Percentiles rank a stretch among this genome's conserved stretches.
phyloP scores from a whole-genome alignment of 2,797 vertebrate genomes.

The Danio choprae region DNA sequence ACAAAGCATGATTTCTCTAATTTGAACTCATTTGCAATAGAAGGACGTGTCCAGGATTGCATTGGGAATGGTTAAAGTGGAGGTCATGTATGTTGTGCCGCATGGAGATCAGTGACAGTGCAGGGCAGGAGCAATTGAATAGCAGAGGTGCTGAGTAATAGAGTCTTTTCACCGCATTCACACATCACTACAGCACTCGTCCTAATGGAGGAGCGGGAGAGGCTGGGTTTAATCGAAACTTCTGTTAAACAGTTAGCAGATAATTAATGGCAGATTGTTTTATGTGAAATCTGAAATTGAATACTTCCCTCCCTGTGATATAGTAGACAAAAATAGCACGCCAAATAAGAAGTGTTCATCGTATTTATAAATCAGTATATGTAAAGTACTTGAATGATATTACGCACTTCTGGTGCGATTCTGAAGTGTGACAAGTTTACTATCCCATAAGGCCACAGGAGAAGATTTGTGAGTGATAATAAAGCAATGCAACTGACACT shows the following conservation, averaged over 20 bases:
- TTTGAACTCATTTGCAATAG: background rate
- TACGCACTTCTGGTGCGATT: no score
- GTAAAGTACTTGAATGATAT: no score
- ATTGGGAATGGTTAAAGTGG: slow-evolving; percentile 44
- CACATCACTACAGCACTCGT: slow-evolving; percentile 45
- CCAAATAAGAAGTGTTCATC: no score
- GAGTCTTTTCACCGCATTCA: slow-evolving; percentile 50
- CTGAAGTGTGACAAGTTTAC: no score
- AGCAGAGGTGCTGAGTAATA: slow-evolving; percentile 59
- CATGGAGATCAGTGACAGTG: slow-evolving; percentile 41
- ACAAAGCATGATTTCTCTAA: background rate
- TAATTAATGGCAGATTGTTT: background rate
- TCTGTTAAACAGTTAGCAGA: background rate
- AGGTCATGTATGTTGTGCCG: slow-evolving; percentile 48
- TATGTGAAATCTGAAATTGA: background rate
- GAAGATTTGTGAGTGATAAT: no score
- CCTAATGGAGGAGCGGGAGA: no score
- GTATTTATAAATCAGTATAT: no score
- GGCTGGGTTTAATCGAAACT: background rate
- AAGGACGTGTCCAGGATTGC: background rate
- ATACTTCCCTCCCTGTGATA: no score
- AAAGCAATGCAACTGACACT: no score
- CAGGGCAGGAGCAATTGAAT: slow-evolving; percentile 26
- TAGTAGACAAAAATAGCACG: no score
- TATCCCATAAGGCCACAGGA: no score